These are phyloP conservation scores for Cyclopterus lumpus DNA, from an alignment of 2,797 vertebrate species.

Conservation along the genomic window DNA sequence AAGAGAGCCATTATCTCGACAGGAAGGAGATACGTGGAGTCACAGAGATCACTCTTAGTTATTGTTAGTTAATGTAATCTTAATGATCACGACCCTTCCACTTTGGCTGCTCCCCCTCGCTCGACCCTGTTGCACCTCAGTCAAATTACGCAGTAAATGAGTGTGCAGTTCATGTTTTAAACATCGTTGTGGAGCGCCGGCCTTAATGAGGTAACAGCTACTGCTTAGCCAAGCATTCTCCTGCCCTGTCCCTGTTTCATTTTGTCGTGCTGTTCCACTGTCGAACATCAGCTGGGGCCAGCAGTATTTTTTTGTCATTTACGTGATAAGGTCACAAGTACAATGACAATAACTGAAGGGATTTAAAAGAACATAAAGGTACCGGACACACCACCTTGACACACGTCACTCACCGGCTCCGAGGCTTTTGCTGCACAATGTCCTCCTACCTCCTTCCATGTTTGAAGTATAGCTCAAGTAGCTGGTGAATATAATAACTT, in stretches of 20 bases:
- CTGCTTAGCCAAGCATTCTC: constrained; percentile 78
- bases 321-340: constrained; percentile 70
- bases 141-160: constrained; percentile 77
- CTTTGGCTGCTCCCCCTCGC: constrained; percentile 54
- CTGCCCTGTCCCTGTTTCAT: constrained; percentile 22
- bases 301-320: constrained; percentile 56
- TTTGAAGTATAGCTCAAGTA: neutral
- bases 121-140: constrained; percentile 64
- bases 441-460: neutral
- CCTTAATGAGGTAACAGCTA: constrained; percentile 80
- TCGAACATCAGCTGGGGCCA: constrained; percentile 66
- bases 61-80: constrained; percentile 66
- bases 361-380: constrained; percentile 1
- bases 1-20: constrained; percentile 19
- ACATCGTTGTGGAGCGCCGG: constrained; percentile 70
- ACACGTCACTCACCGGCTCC: constrained; percentile 16
- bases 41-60: constrained; percentile 34
- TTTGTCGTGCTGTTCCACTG: constrained; percentile 55
- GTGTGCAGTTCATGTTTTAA: constrained; percentile 83
- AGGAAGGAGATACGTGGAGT: constrained; percentile 23
- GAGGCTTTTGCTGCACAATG: neutral
- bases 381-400: constrained; percentile 30
- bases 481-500: neutral
- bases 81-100: constrained; percentile 66
- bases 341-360: constrained; percentile 43